phyloP scores from a whole-genome alignment of 2,888 invertebrate species.

The Leptinotarsa peninsularis region DNA sequence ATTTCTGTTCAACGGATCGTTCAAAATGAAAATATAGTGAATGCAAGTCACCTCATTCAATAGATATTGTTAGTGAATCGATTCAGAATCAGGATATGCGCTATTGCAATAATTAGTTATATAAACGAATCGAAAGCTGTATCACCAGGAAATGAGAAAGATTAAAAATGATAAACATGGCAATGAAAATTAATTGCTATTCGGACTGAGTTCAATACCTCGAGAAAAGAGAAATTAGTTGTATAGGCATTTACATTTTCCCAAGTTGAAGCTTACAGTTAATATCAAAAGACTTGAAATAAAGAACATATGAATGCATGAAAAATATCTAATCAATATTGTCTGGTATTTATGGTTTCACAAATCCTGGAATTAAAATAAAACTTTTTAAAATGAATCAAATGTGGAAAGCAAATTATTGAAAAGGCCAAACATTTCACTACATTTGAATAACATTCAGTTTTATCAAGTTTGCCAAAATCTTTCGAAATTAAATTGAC shows the following conservation, averaged over 20 bases:
- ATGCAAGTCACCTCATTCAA: slow-evolving; percentile 1
- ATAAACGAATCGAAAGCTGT: slow-evolving; percentile 13
- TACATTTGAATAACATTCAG: too few relatives aligned
- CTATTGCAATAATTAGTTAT: neutral
- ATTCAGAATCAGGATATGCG: slow-evolving; percentile 11
- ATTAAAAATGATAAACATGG: slow-evolving; percentile 12
- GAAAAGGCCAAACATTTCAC: too few relatives aligned
- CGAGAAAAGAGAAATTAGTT: neutral
- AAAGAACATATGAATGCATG: too few relatives aligned
- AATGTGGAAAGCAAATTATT: too few relatives aligned
- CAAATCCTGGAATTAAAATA: too few relatives aligned
- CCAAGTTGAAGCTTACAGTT: too few relatives aligned
- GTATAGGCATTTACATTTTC: neutral
- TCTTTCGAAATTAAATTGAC: too few relatives aligned
- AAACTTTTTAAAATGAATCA: too few relatives aligned
- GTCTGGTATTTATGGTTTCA: too few relatives aligned
- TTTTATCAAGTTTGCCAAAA: too few relatives aligned
- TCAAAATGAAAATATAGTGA: neutral
- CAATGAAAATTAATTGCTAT: neutral
- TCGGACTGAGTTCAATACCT: neutral
- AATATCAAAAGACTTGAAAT: too few relatives aligned
- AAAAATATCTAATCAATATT: too few relatives aligned
- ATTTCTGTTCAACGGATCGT: neutral
- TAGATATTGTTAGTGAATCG: neutral
- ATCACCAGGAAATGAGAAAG: slow-evolving; percentile 3